Base-by-base conservation (phyloP, 2,797 vertebrate genomes). In the Schizopygopsis malacanthus region DNA sequence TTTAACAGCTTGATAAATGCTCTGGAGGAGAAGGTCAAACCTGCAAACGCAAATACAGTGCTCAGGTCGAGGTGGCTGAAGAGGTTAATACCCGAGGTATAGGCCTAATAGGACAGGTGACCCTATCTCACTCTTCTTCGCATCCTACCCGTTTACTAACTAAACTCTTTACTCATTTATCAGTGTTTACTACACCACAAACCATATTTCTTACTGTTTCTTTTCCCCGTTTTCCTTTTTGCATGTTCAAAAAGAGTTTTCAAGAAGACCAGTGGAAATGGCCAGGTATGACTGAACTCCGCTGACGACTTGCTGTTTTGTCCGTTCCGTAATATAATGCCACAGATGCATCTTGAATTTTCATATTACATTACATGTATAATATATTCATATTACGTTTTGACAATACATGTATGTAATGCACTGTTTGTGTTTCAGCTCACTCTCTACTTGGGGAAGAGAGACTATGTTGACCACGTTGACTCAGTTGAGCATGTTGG, bases 251-350 rank as follows among this genome's bases (percentile, higher is more conserved):
- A 61, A 61, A 67, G 97, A 88, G 96, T 98, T 91, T 98, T 94
- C 93, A 99, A 97, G 95, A 98, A 99, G 95, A 98, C 97, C 89
- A 97, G 96, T 83, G 92, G 94, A 89, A 96, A 95, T 37, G 93
- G 93, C 90, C 97, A 96, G 93, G 97, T 98, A 86, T 94, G 96
- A 61, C 22, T 72, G 1, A 84, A 37, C 50, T 59, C 54, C 39
- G n/a, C 11, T 28, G 45, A 28, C 12, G 11, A 52, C n/a, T 6
- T 56, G 61, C 28, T 73, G 3, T 22, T 54, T 25, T n/a, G 15
- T 28, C 16, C 20, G 20, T 8, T 81, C 25, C n/a, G 4, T 11
- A 59, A 18, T 50, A 59, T 47, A 45, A 7, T 9, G 9, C 43
- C 43, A 43, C 43, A 43, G 43, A 43, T 43, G 11, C 12, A 45